Evolutionary conservation across 1,140 invertebrate genomes (phyloP).

Genomic region (Cecropterus lyciades): DNA sequence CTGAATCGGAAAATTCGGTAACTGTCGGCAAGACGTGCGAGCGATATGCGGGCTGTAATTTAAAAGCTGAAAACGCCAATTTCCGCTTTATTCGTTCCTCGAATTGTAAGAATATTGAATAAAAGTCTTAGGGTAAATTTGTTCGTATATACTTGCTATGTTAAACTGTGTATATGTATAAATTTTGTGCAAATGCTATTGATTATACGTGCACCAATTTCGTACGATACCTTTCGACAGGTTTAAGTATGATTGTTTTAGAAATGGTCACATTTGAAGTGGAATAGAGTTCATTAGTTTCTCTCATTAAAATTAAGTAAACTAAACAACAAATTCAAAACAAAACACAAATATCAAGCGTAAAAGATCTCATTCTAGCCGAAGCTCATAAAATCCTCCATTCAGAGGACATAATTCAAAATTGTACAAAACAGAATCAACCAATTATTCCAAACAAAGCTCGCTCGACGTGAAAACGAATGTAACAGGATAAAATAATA

Average conservation of each 20-base stretch:
- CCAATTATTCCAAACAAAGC: slow-evolving; percentile 18
- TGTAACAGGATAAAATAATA: slow-evolving; percentile 24
- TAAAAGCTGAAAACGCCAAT: slow-evolving; percentile 32
- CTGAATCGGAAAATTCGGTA: slow-evolving; percentile 36
- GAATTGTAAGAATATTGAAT: slow-evolving; percentile 30
- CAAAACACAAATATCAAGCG: no score
- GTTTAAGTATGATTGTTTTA: no score
- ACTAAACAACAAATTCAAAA: no score
- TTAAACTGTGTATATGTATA: no score
- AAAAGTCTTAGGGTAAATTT: background rate
- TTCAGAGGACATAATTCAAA: slow-evolving; percentile 3
- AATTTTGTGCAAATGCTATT: no score
- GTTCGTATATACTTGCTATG: background rate
- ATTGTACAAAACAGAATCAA: slow-evolving; percentile 14
- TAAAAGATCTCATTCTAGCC: background rate
- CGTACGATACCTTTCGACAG: no score
- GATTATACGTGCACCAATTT: no score
- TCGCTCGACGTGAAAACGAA: slow-evolving; percentile 3
- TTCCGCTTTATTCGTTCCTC: slow-evolving; percentile 28
- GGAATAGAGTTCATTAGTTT: no score
- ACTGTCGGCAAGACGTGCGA: slow-evolving; percentile 35
- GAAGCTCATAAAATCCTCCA: background rate
- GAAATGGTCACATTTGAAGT: no score
- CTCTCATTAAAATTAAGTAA: no score
- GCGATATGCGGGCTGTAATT: slow-evolving; percentile 34